These are phyloP conservation scores for Himalopsyche phryganea DNA, from an alignment of 1,140 invertebrate species.

Conservation along the genomic window DNA sequence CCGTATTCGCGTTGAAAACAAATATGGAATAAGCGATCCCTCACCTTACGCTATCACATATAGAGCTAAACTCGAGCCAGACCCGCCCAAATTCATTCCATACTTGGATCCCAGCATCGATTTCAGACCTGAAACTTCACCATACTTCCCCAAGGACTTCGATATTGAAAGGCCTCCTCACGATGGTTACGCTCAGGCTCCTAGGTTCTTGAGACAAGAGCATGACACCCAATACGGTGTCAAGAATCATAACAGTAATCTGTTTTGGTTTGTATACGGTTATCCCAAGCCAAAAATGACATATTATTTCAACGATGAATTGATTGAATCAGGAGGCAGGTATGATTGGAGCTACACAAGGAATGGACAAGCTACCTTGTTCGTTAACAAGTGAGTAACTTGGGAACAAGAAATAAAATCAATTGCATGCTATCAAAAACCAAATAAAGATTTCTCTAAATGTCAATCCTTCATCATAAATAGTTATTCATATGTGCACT, in stretches of 20 bases:
- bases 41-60: slow-evolving; percentile 83
- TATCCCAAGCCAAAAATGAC: slow-evolving; percentile 88
- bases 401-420: too few relatives aligned
- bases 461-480: too few relatives aligned
- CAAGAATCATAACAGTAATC: slow-evolving; percentile 79
- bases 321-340: slow-evolving; percentile 75
- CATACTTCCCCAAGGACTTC: slow-evolving; percentile 86
- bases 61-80: slow-evolving; percentile 73
- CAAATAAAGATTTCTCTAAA: too few relatives aligned
- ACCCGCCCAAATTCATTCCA: slow-evolving; percentile 73
- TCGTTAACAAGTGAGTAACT: slow-evolving; percentile 73
- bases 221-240: slow-evolving; percentile 83
- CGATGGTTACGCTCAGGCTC: slow-evolving; percentile 77
- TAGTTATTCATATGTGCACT: too few relatives aligned
- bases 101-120: slow-evolving; percentile 77
- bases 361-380: slow-evolving; percentile 84
- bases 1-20: slow-evolving; percentile 90
- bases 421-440: too few relatives aligned
- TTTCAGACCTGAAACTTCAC: slow-evolving; percentile 82
- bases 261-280: slow-evolving; percentile 91
- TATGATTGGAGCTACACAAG: slow-evolving; percentile 83
- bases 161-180: slow-evolving; percentile 82
- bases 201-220: slow-evolving; percentile 79
- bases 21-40: slow-evolving; percentile 94
- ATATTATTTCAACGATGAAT: slow-evolving; percentile 81